Percentiles rank a stretch among this genome's conserved stretches.
These are phyloP conservation scores for Drosophila lutescens DNA, from an alignment of 2,888 invertebrate genomes.

Conservation along the genomic window DNA sequence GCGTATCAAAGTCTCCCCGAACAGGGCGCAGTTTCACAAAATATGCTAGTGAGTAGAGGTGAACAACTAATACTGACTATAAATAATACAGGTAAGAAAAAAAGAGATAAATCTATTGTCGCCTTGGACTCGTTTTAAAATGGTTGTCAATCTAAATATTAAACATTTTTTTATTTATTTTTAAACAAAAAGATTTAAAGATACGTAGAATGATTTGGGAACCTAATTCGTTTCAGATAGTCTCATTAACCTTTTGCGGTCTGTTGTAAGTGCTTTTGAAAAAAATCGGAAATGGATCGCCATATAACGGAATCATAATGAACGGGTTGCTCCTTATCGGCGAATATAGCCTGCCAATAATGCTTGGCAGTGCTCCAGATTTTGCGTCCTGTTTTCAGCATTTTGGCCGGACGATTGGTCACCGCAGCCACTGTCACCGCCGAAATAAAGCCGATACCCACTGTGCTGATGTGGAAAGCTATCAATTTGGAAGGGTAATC, in stretches of 20 bases:
- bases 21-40: neutral
- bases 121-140: too few relatives aligned
- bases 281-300: neutral
- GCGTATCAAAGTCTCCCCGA: slow-evolving; percentile 2
- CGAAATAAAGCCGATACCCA: neutral
- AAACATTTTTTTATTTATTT: too few relatives aligned
- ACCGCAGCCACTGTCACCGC: neutral
- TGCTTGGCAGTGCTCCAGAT: neutral
- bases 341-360: neutral
- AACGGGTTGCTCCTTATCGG: neutral
- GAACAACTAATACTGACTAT: neutral
- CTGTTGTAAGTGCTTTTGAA: too few relatives aligned
- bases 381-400: neutral
- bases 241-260: too few relatives aligned
- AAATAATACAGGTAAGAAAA: neutral
- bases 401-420: neutral
- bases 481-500: neutral
- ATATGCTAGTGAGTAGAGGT: neutral
- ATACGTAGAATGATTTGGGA: too few relatives aligned
- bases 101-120: neutral
- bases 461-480: neutral
- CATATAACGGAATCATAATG: neutral
- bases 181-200: too few relatives aligned
- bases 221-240: too few relatives aligned
- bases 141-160: too few relatives aligned